Base-by-base conservation (phyloP, 2,797 vertebrate species). In the Typhlichthys subterraneus region DNA sequence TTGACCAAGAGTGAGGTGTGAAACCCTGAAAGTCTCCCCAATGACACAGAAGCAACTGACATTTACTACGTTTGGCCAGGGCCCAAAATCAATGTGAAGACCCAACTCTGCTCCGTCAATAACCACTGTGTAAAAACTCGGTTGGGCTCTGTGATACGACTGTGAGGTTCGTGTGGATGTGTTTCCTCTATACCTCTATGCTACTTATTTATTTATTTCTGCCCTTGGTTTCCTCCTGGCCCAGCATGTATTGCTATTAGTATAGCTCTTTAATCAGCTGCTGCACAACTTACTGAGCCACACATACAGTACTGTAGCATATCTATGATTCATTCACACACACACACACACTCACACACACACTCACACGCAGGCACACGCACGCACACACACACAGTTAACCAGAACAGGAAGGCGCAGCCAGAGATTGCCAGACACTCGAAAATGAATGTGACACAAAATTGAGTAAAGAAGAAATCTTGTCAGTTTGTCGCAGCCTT, bases 261-360 rank as follows among this genome's bases (percentile, higher is more conserved):
- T 67, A 53, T 38, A 45, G 53, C 67, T 53, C 76, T 84, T 77
- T 65, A 80, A 84, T 85, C 83, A 81, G 73, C 75, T 46, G 54
- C 80, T 84, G 70, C 53, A 45, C 66, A 29, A 45, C 69, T 10
- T n/a, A 15, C 47, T 14, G 19, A 12, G 13, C 12, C 45, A 29
- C 15, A 12, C 10, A 33, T 60, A 58, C 9, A 42, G 11, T 54
- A 60, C 6, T 55, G 9, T 29, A 29, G 23, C 23, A 29, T 29
- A 29, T 29, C 23, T 29, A 29, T 29, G 23, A 29, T 29, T 29
- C 23, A 29, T 29, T 29, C 51, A 8, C 59, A 14, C 54, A 12
- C 19, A 60, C 31, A 12, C 63, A 31, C 53, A 53, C 14, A 71
- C 63, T 45, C 51, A 23, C 48, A 47, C 51, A 23, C 48, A 1